These are phyloP conservation scores for Lagopus muta DNA, from an alignment of 2,113 vertebrate genomes.

Conservation along the genomic window DNA sequence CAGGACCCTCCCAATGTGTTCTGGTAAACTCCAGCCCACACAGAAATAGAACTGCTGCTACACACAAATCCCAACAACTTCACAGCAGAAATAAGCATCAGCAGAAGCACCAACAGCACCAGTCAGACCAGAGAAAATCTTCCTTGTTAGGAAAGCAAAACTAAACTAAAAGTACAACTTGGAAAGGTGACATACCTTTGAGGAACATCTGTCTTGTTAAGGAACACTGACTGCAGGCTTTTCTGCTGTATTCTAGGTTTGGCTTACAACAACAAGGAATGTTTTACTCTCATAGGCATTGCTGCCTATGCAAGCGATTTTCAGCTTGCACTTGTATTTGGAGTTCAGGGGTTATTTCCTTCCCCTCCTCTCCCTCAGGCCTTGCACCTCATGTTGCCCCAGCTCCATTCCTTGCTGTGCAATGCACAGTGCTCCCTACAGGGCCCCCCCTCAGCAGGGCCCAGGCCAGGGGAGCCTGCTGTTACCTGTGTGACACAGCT, in stretches of 20 bases:
- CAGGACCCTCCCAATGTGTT: accelerated
- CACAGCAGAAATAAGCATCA: background rate
- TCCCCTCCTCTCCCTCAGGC: background rate
- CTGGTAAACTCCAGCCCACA: background rate
- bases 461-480: background rate
- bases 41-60: accelerated
- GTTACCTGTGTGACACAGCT: background rate
- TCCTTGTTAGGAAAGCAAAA: background rate
- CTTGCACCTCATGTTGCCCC: accelerated
- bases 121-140: background rate
- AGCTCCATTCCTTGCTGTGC: background rate
- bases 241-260: background rate
- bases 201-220: background rate
- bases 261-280: background rate
- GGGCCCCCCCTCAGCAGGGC: background rate
- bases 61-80: background rate
- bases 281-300: background rate
- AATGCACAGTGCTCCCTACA: background rate
- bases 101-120: accelerated
- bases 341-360: background rate
- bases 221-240: background rate
- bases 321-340: background rate
- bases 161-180: background rate
- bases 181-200: background rate
- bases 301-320: background rate